Evolutionary conservation across 1,140 invertebrate species (phyloP), one percentile per base, ranked within the genome.

Genomic region (Drosophila virilis): DNA sequence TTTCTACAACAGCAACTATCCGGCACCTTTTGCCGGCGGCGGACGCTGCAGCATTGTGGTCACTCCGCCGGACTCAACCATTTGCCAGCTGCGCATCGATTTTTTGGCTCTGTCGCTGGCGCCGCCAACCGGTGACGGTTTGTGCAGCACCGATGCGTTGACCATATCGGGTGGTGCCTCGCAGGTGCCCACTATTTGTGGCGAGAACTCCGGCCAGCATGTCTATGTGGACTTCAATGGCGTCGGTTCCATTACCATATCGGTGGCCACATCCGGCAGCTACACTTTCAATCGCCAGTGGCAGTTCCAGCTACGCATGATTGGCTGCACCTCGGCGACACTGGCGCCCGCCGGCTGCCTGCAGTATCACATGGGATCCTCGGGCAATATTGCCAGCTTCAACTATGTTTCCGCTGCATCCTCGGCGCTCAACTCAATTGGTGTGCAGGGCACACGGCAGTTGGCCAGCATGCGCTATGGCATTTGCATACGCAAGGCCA

Each of bases 21-120:
- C 96, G 1, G 93, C 93, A 2, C 93, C 95, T 0, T 96, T 95
- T 80, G 92, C 93, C 1, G 95, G 95, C 1, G 95, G 95, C 8
- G 94, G 94, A 37, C 92, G 95, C 1, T 97, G 97, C 80, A 93
- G 94, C 1, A 94, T 97, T 68, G 95, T 94, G 8, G 94, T 97
- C 0, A 93, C 94, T 67, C 94, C 95, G 43, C 95, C 95, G 78
- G 95, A 95, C 88, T 91, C 92, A 0, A 94, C 95, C 33, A 95
- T 97, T 71, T 97, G 96, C 80, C 96, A 97, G 94, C 92, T 97
- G 1, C 94, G 96, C 17, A 93, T 98, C 38, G 96, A 97, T 75
- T 97, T 97, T 78, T 75, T 96, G 48, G 95, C 96, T 46, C 94
- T 97, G 52, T 94, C 94, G 45, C 84, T 97, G 10, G 94, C 95